Evolutionary conservation across 2,797 vertebrate genomes (phyloP), one percentile per base, ranked within the genome.

Genomic region (Acipenser transmontanus): DNA sequence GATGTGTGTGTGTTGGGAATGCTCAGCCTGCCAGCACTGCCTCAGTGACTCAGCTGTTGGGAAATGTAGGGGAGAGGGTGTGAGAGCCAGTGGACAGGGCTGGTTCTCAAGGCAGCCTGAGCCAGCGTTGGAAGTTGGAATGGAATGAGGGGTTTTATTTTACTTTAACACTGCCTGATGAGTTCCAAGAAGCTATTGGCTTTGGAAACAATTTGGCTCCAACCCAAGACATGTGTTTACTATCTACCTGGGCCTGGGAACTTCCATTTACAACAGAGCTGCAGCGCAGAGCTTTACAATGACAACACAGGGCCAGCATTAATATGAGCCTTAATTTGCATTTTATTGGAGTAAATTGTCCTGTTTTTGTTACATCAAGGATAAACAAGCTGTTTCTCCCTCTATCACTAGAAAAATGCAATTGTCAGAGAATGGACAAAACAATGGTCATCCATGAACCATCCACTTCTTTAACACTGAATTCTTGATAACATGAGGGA

Each of bases 21-120:
- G 62, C 14, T 52, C 62, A 56, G 52, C 47, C 47, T 75, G 79
- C 80, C 83, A 81, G 75, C 47, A n/a, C 47, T 69, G 75, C 66
- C 52, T 64, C 60, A 54, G 69, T 81, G 81, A 82, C 73, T 84
- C 81, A 81, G 79, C 72, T 71, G 82, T 77, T 79, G 71, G 77
- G 80, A 71, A 68, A 66, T 52, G 66, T 14, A 73, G 73, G 73
- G 61, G 69, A 68, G 48, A 71, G 73, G 59, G 67, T 47, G 52
- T 6, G 65, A 66, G 76, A 73, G 70, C 70, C 68, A 47, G 68
- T 61, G 57, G 59, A 62, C 63, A 68, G 72, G 57, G 71, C 68
- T 47, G 61, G 67, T 68, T 69, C 78, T 77, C 66, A 20, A 67
- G 1, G 75, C 73, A 74, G 59, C 1, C 7, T 60, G 59, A 6